Base-by-base conservation (phyloP, 2,888 invertebrate species). In the Penaeus monodon region DNA sequence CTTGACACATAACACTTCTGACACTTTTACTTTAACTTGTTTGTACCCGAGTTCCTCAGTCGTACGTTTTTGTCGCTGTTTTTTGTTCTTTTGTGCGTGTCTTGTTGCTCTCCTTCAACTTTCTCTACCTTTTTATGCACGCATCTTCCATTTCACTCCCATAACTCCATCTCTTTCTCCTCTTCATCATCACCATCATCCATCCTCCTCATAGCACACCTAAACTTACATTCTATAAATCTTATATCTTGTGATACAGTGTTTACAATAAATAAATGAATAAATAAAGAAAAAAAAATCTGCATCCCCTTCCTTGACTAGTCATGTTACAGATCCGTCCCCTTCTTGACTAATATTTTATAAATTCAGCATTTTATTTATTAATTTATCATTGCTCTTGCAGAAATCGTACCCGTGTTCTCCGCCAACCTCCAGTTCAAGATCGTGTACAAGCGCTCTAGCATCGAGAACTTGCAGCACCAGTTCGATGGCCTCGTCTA, bases 401-500 rank as follows among this genome's bases (percentile, higher is more conserved):
- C 90, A 90, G 90, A 90, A 78, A 90, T 89, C 79, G 90, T 90
- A 57, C 90, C 90, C 1, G 90, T 90, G 80, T 89, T 83, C 89
- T 90, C 90, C 17, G 90, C 90, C 49, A 90, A 90, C 88, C 86
- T 90, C 70, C 90, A 90, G 89, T 90, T 89, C 89, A 89, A 85
- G 88, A 90, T 90, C 83, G 85, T 76, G n/a, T 90, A 90, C 88
- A 85, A 89, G 88, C 83, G 89, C 8, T 77, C 87, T 44, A 86
- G 84, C 80, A 88, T 90, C 84, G 89, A 89, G 79, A 88, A 84
- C 73, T 88, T 90, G 65, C 89, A 90, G 88, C 90, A 90, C 85
- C 90, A 90, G 84, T 90, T 90, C 83, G 90, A 90, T 70, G 90
- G 90, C 38, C 89, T 90, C 57, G 89, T 90, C 81, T 90, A 90